Evolutionary conservation across 2,113 vertebrate species (phyloP).

Genomic region (Ploceus nigricollis): DNA sequence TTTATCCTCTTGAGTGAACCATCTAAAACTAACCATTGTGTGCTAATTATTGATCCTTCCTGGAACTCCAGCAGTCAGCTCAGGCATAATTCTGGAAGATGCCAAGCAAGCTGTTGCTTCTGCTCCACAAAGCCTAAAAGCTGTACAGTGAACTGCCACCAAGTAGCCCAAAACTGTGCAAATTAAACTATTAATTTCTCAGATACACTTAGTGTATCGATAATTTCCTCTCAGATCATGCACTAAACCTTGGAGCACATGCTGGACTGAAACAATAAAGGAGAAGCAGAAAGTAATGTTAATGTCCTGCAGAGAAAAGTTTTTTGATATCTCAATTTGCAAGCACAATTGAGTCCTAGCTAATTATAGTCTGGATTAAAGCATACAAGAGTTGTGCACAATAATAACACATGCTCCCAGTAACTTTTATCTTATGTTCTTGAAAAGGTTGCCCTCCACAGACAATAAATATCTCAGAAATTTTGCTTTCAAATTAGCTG

Average conservation of each 20-base stretch:
- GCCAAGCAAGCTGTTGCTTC: not conserved
- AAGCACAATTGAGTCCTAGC: not conserved
- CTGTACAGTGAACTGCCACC: not conserved
- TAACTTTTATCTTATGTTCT: not conserved
- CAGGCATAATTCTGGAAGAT: not conserved
- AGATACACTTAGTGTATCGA: not conserved
- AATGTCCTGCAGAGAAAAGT: not conserved
- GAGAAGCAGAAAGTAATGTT: not conserved
- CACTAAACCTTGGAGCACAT: not conserved
- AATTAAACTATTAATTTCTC: not conserved
- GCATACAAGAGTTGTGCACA: not conserved
- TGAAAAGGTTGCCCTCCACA: not conserved
- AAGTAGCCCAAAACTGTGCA: not conserved
- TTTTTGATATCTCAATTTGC: not conserved
- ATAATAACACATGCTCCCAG: not conserved
- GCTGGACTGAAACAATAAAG: not conserved
- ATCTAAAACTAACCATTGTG: not conserved
- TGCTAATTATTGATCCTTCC: not conserved
- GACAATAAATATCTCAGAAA: not conserved
- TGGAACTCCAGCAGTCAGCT: not conserved
- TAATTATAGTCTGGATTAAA: not conserved
- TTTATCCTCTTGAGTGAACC: not conserved
- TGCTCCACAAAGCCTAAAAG: not conserved
- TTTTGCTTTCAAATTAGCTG: not conserved
- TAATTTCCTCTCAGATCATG: not conserved